These are phyloP conservation scores for Bradynema listronoti DNA, from an alignment of 1,140 invertebrate genomes.

Conservation along the genomic window DNA sequence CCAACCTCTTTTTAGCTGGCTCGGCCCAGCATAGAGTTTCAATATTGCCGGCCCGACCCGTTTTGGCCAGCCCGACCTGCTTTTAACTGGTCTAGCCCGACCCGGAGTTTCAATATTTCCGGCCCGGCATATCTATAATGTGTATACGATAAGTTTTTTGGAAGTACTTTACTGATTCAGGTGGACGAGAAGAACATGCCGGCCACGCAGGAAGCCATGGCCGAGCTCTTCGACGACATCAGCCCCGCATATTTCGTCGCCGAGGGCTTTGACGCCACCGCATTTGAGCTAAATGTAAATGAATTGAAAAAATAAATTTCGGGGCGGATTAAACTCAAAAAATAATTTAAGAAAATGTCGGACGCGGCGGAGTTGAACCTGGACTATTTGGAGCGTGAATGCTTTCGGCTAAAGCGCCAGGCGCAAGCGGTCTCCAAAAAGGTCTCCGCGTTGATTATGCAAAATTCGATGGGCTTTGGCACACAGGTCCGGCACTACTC, in stretches of 20 bases:
- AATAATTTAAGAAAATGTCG: slow-evolving; percentile 25
- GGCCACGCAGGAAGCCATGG: slow-evolving; percentile 36
- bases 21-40: too few species aligned
- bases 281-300: slow-evolving; percentile 30
- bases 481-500: slow-evolving; percentile 35
- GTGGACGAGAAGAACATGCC: slow-evolving; percentile 40
- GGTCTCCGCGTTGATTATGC: slow-evolving; percentile 33
- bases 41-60: too few species aligned
- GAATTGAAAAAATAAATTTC: not conserved
- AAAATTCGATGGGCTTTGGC: slow-evolving; percentile 31
- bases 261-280: slow-evolving; percentile 34
- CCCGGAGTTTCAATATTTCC: too few species aligned
- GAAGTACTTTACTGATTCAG: slow-evolving; percentile 6
- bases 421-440: slow-evolving; percentile 45
- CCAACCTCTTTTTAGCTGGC: too few species aligned
- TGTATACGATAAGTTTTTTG: too few species aligned
- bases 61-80: too few species aligned
- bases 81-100: too few species aligned
- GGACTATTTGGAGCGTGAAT: slow-evolving; percentile 32
- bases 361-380: slow-evolving; percentile 31
- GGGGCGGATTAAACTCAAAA: not conserved
- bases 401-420: slow-evolving; percentile 40
- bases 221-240: slow-evolving; percentile 42
- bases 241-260: slow-evolving; percentile 34
- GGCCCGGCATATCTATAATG: too few species aligned